phyloP scores from a whole-genome alignment of 2,113 vertebrate genomes.

The Fukomys damarensis region DNA sequence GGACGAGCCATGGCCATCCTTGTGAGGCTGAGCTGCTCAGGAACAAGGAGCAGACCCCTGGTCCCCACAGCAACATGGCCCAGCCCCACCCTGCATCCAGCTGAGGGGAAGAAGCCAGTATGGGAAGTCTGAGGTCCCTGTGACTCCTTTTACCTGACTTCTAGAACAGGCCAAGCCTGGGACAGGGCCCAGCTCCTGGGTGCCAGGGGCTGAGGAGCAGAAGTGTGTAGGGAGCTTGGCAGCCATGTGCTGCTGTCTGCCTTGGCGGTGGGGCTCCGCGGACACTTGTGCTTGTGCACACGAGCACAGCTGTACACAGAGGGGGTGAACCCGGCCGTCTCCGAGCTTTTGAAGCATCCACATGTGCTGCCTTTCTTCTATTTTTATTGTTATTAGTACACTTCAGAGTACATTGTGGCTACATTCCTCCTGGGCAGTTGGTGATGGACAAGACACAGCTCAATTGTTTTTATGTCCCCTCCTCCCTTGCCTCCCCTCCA shows the following conservation, averaged over 20 bases:
- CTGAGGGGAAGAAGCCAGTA: neutral
- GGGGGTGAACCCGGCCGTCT: neutral
- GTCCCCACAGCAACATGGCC: too few species aligned
- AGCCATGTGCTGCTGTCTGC: fast-evolving
- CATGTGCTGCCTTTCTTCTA: too few species aligned
- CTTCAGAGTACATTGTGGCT: neutral
- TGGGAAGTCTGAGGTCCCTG: neutral
- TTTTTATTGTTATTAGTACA: neutral
- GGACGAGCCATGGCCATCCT: neutral
- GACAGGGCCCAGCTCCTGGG: too few species aligned
- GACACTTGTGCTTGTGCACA: neutral
- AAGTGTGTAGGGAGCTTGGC: fast-evolving
- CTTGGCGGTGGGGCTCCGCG: neutral
- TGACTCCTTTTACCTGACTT: neutral
- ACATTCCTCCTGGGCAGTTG: neutral
- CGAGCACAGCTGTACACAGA: too few species aligned
- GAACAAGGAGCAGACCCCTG: neutral
- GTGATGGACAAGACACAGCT: neutral
- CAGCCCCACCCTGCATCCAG: neutral
- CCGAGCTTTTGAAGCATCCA: neutral
- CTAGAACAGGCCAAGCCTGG: too few species aligned
- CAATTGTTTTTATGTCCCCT: neutral
- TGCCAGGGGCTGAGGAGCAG: fast-evolving
- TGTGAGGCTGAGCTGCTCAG: neutral
- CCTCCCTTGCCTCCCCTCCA: neutral